Conservation (phyloP, 2,888 invertebrate species). For the Drosophila helvetica region DNA sequence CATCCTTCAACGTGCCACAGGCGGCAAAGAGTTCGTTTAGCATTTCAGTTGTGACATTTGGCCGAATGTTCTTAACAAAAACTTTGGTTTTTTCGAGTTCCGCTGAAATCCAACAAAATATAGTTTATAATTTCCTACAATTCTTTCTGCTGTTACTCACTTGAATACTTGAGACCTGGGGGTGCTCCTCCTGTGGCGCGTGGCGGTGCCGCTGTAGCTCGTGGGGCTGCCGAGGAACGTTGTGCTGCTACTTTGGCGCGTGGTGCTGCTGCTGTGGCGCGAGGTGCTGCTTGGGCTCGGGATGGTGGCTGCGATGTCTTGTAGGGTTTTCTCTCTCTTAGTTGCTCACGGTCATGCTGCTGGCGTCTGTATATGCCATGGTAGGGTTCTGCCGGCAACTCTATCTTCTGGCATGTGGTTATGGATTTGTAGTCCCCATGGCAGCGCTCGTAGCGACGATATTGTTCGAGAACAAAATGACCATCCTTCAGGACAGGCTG, state of each 20-base stretch:
- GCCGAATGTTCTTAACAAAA: slow-evolving; percentile 93
- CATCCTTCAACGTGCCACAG: slow-evolving; percentile 90
- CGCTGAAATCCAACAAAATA: slow-evolving; percentile 75
- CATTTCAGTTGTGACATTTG: slow-evolving; percentile 88
- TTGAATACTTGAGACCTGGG: slow-evolving; percentile 48
- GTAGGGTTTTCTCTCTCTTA: neutral
- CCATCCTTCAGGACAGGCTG: slow-evolving; percentile 65
- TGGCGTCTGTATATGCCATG: slow-evolving; percentile 4
- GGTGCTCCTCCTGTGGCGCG: neutral
- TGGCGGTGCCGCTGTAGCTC: neutral
- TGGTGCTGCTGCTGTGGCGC: neutral
- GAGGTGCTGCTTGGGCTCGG: neutral
- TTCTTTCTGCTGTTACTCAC: slow-evolving; percentile 40
- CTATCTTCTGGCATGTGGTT: slow-evolving; percentile 55
- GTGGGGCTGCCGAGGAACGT: neutral
- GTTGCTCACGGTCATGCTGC: slow-evolving; percentile 7
- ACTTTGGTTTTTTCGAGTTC: slow-evolving; percentile 93
- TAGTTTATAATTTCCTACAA: neutral
- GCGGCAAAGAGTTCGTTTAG: slow-evolving; percentile 89
- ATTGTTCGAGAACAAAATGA: slow-evolving; percentile 69
- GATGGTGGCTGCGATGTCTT: slow-evolving; percentile 1
- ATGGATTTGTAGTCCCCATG: slow-evolving; percentile 77
- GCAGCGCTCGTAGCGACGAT: slow-evolving; percentile 82
- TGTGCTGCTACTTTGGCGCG: neutral
- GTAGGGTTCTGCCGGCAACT: slow-evolving; percentile 4